Evolutionary conservation across 2,888 invertebrate genomes (phyloP), one percentile per base, ranked within the genome.

Genomic region (Tenthredo mesomela): DNA sequence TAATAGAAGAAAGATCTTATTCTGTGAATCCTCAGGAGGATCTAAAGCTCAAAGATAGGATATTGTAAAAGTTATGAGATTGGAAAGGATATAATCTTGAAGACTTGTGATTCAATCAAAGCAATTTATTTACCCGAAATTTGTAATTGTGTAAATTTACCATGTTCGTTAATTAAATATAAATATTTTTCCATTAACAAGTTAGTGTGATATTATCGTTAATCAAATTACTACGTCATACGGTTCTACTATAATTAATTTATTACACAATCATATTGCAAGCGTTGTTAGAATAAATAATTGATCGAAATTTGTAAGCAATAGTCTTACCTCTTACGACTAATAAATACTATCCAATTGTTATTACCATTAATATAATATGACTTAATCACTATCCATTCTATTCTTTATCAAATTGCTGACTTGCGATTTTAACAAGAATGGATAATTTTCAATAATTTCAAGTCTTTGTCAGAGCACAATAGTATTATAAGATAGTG

Each of bases 271-370:
- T 40, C 10, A 15, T 80, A 80, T 80, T 80, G 80, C 80, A 50
- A 80, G 50, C 40, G 15, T 58, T 58, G 40, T 21, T 80, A 80
- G 61, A 80, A 80, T 80, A 80, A 80, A 80, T 80, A 80, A 61
- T 78, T 78, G 58, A 78, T 78, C 37, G 12, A 78, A 78, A 78
- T 78, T 78, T 58, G 25, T 58, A 37, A 58, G 61, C 58, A 78
- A 78, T 50, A 47, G 61, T 61, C 61, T 67, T 67, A 58, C 54
- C 9, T 58, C 40, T 58, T 78, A 78, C 40, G n/a, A 29, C 54
- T 58, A 78, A 78, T 78, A 61, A 78, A 78, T 78, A 78, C 78
- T 61, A 78, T 78, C 58, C 61, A 80, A 80, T 80, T 18, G 25
- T 77, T 71, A n/a, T 71, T n/a, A 54, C 25, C 71, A 77, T 50